Conservation (phyloP, 2,113 vertebrate genomes). For the Pomatorhinus ruficollis region DNA sequence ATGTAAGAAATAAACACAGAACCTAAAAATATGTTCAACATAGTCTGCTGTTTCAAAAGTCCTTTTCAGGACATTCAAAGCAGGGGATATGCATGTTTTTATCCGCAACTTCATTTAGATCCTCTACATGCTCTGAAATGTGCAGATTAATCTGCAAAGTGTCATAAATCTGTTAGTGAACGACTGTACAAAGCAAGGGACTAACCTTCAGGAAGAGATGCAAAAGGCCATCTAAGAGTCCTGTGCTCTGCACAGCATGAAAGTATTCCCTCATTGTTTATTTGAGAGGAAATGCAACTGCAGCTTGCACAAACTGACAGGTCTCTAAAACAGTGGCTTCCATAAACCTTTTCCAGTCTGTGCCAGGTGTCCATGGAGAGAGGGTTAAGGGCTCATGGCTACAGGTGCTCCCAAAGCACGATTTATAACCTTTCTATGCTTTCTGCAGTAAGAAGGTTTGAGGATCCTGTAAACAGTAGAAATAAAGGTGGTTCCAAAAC, state of each 20-base stretch:
- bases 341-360: not conserved
- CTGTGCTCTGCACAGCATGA: not conserved
- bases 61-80: not conserved
- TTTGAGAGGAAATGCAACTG: not conserved
- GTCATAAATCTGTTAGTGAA: not conserved
- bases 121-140: not conserved
- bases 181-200: not conserved
- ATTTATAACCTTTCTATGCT: not conserved
- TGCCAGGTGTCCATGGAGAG: accelerated
- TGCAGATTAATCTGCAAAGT: not conserved
- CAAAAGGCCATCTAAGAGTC: not conserved
- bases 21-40: not conserved
- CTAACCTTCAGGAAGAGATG: not conserved
- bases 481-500: not conserved
- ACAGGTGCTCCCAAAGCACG: not conserved
- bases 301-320: not conserved
- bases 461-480: not conserved
- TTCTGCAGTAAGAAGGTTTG: not conserved
- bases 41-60: not conserved
- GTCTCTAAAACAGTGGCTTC: not conserved
- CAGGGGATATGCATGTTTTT: accelerated
- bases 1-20: not conserved
- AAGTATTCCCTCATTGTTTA: not conserved
- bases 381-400: not conserved
- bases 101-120: not conserved